Percentiles rank a stretch among this genome's conserved stretches.
phyloP scores from a whole-genome alignment of 2,113 vertebrate genomes.

The Boulengeromyrus knoepffleri region DNA sequence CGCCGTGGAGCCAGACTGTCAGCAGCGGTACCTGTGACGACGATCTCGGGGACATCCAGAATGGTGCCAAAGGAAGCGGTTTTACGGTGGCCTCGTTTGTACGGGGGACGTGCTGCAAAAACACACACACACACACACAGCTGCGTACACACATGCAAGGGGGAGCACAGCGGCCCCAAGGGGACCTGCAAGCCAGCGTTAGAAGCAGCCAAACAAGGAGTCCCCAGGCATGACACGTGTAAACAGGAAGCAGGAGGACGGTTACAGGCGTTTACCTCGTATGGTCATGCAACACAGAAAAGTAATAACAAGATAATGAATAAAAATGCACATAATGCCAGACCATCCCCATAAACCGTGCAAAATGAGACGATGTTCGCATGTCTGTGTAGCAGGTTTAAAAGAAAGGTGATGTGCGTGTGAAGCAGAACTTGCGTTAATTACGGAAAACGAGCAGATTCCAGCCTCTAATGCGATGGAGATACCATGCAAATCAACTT shows the following conservation, averaged over 20 bases:
- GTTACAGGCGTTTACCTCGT: constrained; percentile 20
- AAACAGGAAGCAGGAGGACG: constrained; percentile 12
- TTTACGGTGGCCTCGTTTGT: constrained; percentile 99
- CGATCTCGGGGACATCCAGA: constrained; percentile 99
- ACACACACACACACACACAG: constrained; percentile 75
- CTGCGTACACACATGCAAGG: constrained; percentile 80
- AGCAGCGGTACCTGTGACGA: constrained; percentile 92
- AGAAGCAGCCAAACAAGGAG: neutral
- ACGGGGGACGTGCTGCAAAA: constrained; percentile 88
- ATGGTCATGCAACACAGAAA: neutral
- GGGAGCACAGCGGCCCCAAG: constrained; percentile 44
- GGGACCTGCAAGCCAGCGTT: neutral
- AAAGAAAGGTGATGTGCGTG: neutral
- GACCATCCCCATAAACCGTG: too few relatives aligned
- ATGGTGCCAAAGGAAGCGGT: constrained; percentile 98
- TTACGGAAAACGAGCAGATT: neutral
- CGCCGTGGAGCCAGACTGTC: neutral
- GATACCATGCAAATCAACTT: neutral
- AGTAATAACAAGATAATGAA: neutral
- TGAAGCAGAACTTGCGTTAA: neutral
- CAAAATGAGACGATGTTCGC: neutral
- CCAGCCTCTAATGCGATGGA: neutral
- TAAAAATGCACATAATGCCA: neutral
- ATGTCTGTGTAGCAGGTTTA: neutral
- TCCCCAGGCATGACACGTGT: neutral